These are phyloP conservation scores for Ischnura elegans DNA, from an alignment of 2,888 invertebrate species.

Conservation along the genomic window DNA sequence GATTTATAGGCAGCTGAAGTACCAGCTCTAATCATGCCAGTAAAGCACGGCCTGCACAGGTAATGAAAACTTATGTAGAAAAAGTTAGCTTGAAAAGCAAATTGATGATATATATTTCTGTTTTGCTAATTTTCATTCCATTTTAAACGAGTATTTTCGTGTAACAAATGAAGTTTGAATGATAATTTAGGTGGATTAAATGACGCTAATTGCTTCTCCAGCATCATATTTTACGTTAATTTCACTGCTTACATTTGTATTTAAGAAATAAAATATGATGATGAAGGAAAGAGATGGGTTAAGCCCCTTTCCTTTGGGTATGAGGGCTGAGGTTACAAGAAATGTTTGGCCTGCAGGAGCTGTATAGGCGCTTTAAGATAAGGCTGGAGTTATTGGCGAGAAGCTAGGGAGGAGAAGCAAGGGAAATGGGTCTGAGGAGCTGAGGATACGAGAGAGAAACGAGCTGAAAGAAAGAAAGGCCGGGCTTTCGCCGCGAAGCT, in stretches of 20 bases:
- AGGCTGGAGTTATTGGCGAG: neutral
- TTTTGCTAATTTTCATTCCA: too few relatives aligned
- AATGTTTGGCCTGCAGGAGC: neutral
- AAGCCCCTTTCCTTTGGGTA: neutral
- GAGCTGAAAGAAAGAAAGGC: neutral
- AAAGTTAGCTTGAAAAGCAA: too few relatives aligned
- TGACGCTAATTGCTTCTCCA: neutral
- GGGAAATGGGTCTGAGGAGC: neutral
- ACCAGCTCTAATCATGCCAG: too few relatives aligned
- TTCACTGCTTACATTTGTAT: neutral
- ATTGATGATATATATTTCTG: too few relatives aligned
- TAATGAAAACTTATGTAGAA: too few relatives aligned
- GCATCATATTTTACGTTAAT: neutral
- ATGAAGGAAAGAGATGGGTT: neutral
- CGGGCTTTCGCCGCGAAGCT: neutral
- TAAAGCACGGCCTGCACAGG: too few relatives aligned
- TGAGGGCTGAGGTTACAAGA: neutral
- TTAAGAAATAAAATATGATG: neutral
- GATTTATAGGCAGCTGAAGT: too few relatives aligned
- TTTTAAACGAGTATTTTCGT: neutral
- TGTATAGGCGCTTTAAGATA: neutral
- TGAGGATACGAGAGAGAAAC: neutral
- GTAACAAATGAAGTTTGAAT: neutral
- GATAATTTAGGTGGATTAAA: neutral
- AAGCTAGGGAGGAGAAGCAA: neutral